A percentile compares a stretch with the other conserved stretches of the same genome.
These are phyloP conservation scores for Sorex maritimensis DNA, from an alignment of 2,797 vertebrate genomes.

Conservation along the genomic window DNA sequence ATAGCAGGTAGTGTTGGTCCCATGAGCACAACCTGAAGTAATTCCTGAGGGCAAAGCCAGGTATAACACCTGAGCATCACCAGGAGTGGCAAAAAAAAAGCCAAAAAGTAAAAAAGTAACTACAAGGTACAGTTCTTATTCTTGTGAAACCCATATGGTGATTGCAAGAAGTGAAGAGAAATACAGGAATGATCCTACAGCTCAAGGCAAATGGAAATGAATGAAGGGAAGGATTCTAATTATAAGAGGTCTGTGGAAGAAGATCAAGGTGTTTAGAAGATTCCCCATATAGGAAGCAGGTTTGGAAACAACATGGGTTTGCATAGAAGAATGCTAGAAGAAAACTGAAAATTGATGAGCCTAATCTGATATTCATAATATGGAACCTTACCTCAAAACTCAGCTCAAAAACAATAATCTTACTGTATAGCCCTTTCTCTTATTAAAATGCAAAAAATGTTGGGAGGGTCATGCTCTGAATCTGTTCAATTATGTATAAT, in stretches of 20 bases:
- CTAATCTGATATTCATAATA: background rate
- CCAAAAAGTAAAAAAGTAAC: too few relatives aligned
- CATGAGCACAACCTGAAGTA: too few relatives aligned
- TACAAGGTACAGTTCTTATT: background rate
- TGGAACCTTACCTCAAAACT: background rate
- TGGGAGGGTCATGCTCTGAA: background rate
- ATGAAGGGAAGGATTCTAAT: background rate
- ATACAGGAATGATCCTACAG: background rate
- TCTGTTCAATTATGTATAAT: background rate
- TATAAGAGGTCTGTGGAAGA: background rate
- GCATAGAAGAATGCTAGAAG: conserved; percentile 14
- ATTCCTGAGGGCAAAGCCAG: too few relatives aligned
- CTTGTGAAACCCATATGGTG: background rate
- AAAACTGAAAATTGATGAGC: background rate
- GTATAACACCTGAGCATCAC: too few relatives aligned
- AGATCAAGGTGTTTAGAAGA: background rate
- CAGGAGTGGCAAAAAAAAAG: too few relatives aligned
- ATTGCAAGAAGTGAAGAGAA: background rate
- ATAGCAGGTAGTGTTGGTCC: too few relatives aligned
- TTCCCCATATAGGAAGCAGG: background rate
- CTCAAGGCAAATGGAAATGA: background rate
- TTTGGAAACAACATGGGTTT: conserved; percentile 28
- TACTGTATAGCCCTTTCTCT: background rate
- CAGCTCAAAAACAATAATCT: background rate
- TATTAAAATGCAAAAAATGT: background rate